These are phyloP conservation scores for Gallinago undulata DNA, from an alignment of 2,113 vertebrate genomes.

Conservation along the genomic window DNA sequence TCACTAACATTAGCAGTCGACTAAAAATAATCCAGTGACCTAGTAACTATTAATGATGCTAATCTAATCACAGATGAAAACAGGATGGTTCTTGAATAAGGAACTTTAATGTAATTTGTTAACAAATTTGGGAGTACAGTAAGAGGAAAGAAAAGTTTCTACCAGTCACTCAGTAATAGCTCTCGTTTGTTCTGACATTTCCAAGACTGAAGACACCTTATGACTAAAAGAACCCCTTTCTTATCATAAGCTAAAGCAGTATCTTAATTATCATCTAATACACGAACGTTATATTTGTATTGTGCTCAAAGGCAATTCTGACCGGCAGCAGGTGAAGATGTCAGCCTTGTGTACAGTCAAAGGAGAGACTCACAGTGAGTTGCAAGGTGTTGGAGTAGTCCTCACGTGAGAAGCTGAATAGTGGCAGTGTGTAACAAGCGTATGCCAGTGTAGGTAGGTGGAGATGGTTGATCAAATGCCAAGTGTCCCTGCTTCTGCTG, in stretches of 20 bases:
- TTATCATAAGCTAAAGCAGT: not conserved
- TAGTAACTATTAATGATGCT: not conserved
- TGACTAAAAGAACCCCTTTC: not conserved
- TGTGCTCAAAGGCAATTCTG: not conserved
- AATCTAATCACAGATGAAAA: not conserved
- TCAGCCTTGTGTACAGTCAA: not conserved
- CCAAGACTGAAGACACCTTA: not conserved
- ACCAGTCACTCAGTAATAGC: not conserved
- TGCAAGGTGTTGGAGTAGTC: not conserved
- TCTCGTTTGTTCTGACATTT: not conserved
- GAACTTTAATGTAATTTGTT: not conserved
- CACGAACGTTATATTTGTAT: not conserved
- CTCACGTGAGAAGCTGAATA: not conserved
- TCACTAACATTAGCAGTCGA: not conserved
- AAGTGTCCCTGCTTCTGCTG: conserved; percentile 5
- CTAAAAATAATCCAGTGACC: not conserved
- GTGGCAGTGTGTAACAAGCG: not conserved
- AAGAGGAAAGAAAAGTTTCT: not conserved
- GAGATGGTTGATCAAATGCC: not conserved
- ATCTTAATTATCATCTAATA: not conserved
- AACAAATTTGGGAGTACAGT: not conserved
- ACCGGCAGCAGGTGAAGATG: not conserved
- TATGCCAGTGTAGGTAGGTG: not conserved
- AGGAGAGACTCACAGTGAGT: conserved; percentile 20
- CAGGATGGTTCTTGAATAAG: not conserved